A percentile compares a stretch with the other conserved stretches of the same genome.
phyloP scores from a whole-genome alignment of 2,113 vertebrate genomes.

The Otolemur garnettii region DNA sequence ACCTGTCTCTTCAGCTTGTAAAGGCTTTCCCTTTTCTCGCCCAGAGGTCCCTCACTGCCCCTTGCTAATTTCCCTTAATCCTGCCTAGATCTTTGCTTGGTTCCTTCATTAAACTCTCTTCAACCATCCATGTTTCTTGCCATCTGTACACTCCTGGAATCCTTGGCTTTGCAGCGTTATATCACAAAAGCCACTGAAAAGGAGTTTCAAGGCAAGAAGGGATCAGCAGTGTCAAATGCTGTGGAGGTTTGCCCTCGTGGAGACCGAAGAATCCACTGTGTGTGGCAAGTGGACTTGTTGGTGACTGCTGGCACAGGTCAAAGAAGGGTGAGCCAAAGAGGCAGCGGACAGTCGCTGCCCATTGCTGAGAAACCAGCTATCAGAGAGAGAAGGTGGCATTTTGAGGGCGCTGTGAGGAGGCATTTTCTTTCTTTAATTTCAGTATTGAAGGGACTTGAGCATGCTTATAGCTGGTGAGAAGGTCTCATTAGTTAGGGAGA shows the following conservation, averaged over 20 bases:
- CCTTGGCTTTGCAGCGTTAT: neutral
- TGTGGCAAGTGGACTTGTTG: neutral
- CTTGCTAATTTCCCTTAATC: neutral
- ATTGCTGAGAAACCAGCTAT: neutral
- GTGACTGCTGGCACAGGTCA: neutral
- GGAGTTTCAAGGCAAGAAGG: neutral
- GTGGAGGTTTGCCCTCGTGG: neutral
- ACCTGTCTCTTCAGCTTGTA: neutral
- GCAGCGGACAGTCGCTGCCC: neutral
- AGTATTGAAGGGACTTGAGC: neutral
- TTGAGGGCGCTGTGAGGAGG: neutral
- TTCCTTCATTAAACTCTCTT: neutral
- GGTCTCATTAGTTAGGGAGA: neutral
- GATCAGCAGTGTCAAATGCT: neutral
- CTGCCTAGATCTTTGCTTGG: neutral
- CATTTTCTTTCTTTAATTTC: neutral
- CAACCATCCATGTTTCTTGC: neutral
- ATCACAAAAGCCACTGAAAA: neutral
- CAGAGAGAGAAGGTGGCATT: neutral
- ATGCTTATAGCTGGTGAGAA: neutral
- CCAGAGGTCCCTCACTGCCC: neutral
- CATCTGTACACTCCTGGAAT: neutral
- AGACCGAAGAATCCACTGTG: neutral
- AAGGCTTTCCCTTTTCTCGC: neutral
- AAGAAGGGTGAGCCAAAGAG: neutral